These are phyloP conservation scores for Perdix hodgsoniae DNA, from an alignment of 2,797 vertebrate species.

Conservation along the genomic window DNA sequence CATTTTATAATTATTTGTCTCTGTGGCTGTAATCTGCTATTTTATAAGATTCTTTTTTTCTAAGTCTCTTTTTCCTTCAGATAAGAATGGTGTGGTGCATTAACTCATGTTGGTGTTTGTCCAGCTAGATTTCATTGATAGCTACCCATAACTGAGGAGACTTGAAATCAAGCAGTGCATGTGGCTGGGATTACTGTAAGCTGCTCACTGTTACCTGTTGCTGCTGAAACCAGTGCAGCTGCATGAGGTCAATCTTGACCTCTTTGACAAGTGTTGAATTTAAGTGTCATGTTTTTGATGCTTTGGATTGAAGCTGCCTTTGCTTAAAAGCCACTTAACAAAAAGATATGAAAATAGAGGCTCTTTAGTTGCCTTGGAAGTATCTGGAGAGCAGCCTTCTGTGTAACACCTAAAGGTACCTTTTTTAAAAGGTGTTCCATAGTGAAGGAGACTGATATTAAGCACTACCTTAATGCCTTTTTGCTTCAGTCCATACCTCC, in stretches of 20 bases:
- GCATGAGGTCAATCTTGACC: not conserved
- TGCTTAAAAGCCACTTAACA: not conserved
- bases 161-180: not conserved
- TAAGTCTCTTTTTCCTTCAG: not conserved
- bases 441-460: not conserved
- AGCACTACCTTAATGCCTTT: constrained; percentile 22
- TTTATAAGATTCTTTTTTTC: not conserved
- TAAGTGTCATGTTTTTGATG: accelerated
- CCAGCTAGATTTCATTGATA: not conserved
- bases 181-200: not conserved
- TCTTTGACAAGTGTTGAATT: not conserved
- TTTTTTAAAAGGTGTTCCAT: not conserved
- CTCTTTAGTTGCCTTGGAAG: not conserved
- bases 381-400: not conserved
- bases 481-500: not conserved
- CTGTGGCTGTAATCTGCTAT: not conserved
- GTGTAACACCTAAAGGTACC: not conserved
- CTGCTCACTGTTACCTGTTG: not conserved
- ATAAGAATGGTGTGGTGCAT: not conserved
- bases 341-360: not conserved
- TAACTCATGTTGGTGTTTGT: not conserved
- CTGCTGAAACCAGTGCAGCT: not conserved
- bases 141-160: not conserved
- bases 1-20: not conserved
- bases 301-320: constrained; percentile 4